These are phyloP conservation scores for Equus przewalskii DNA, from an alignment of 2,113 vertebrate genomes.

Conservation along the genomic window DNA sequence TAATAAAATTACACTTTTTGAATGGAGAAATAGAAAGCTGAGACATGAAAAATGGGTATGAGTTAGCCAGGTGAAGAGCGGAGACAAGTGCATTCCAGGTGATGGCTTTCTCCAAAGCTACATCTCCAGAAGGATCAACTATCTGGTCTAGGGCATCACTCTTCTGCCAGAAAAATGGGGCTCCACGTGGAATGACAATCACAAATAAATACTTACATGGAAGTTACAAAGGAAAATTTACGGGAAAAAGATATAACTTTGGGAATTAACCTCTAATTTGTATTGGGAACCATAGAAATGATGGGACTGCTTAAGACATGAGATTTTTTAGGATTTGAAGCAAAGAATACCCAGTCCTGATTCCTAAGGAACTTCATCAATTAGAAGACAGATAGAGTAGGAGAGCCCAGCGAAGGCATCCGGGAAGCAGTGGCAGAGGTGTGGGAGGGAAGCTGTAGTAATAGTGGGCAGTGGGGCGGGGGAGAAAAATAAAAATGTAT, in stretches of 20 bases:
- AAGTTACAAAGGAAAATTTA: background rate
- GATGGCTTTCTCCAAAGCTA: background rate
- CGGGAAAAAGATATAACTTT: background rate
- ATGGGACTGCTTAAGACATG: background rate
- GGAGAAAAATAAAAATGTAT: background rate
- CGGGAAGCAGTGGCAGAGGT: background rate
- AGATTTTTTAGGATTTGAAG: background rate
- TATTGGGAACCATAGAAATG: background rate
- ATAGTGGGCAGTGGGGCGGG: fast-evolving
- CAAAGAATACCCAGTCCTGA: background rate
- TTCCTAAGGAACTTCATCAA: background rate
- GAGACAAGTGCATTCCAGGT: background rate
- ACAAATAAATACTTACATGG: background rate
- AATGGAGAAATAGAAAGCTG: background rate
- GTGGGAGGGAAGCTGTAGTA: no score
- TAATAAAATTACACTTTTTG: background rate
- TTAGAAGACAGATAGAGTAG: background rate
- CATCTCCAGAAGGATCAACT: background rate
- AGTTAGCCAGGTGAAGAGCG: background rate
- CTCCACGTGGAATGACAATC: background rate
- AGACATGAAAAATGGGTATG: background rate
- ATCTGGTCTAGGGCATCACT: background rate
- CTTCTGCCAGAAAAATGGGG: background rate
- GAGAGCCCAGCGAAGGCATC: background rate
- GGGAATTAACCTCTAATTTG: background rate